Base-by-base conservation (phyloP, 2,113 vertebrate species). In the Siniperca knerii region DNA sequence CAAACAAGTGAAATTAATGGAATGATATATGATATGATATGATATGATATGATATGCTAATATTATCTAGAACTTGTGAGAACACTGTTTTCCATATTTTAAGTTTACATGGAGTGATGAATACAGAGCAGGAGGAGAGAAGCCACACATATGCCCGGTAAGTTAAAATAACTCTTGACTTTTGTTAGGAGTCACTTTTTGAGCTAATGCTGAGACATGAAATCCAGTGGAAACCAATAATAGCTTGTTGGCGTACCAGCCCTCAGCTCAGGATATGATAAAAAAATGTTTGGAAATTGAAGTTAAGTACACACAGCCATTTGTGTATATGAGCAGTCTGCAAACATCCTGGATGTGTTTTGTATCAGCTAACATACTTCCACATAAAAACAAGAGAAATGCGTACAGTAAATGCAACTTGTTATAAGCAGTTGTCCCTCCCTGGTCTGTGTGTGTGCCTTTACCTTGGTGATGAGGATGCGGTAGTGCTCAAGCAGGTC, bases 391-490 rank as follows among this genome's bases (percentile, higher is more conserved):
- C 12, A 52, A 16, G 0, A 73, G 15, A 40, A 35, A 44, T 8
- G 8, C 4, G 0, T 21, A 11, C 20, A 42, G 37, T 11, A 76
- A 67, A 46, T 23, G 18, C 25, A 65, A 79, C 54, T 66, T 64
- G 8, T 55, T 67, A 35, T 15, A 23, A 58, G 52, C 52, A 50
- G 21, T n/a, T 50, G 33, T 77, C 64, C 70, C 29, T 79, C 23
- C 6, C 23, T 67, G n/a, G 50, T 77, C 4, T 66, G 46, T 52
- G 6, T 42, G n/a, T 37, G 20, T 42, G 20, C 21, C 21, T 65
- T 87, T 94, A 99, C 98, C 97, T 98, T 98, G 81, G 97, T 98
- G 95, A 99, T 99, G 93, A 99, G 98, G 75, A 97, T 94, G 89
- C 98, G 96, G 83, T 99, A 99, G 60, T 91, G 95, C 79, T 99